Evolutionary conservation across 2,113 vertebrate species (phyloP).

Genomic region (Ellobius talpinus): DNA sequence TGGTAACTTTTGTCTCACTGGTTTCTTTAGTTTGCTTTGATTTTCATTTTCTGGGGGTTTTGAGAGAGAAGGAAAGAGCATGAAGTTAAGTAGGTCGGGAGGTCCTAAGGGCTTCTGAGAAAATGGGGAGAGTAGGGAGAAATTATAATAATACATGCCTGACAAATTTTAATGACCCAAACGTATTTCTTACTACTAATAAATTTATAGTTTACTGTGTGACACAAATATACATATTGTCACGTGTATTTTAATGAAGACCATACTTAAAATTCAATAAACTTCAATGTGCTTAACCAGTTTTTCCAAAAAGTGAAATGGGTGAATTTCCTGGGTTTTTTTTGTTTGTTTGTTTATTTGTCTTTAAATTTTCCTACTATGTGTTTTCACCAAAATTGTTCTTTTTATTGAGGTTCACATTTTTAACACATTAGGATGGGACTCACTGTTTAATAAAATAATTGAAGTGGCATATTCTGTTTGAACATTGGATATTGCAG

Average conservation of each 20-base stretch:
- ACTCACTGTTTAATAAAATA: slow-evolving; percentile 4
- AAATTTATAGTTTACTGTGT: background rate
- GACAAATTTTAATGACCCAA: background rate
- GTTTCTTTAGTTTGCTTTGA: background rate
- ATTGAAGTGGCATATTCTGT: background rate
- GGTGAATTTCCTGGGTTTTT: background rate
- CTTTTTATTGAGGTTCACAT: background rate
- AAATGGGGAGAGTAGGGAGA: background rate
- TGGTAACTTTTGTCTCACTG: background rate
- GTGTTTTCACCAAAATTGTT: slow-evolving; percentile 12
- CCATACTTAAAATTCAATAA: background rate
- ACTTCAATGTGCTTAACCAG: background rate
- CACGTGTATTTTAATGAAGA: background rate
- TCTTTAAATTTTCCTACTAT: background rate
- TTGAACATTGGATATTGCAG: background rate
- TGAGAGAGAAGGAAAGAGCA: background rate
- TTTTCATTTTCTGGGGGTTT: background rate
- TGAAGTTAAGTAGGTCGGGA: background rate
- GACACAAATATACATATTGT: background rate
- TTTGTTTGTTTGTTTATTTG: slow-evolving; percentile 1
- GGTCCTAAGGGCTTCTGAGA: background rate
- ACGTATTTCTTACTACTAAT: background rate
- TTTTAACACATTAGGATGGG: background rate
- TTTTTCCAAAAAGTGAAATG: background rate
- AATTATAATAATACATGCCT: background rate